Base-by-base conservation (phyloP, 2,888 invertebrate genomes). In the Netelia fuscicornis region DNA sequence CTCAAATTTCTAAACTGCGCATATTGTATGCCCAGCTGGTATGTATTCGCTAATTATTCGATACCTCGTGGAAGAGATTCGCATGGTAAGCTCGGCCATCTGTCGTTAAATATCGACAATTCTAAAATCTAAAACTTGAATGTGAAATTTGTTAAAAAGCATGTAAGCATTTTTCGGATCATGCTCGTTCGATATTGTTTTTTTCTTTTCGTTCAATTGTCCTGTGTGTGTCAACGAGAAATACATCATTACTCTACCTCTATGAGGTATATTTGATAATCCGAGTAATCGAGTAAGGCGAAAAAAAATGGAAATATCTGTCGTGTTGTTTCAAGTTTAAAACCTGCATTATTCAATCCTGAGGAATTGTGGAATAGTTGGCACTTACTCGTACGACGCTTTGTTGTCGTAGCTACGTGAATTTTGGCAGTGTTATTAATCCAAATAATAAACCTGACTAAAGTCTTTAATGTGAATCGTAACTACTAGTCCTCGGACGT, bases 401-500 rank as follows among this genome's bases (percentile, higher is more conserved):
- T 62, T n/a, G 25, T 60, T 68, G 11, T 71, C 75, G 70, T 71
- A 44, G 25, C 79, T 85, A 82, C 65, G 20, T 44, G 42, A 30
- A 67, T 65, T 84, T 81, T 75, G 83, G 84, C 80, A 84, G 52
- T 81, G 64, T 9, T 72, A 77, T 91, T 90, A 93, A 87, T 93
- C 92, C 84, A 93, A 88, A 81, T 92, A 92, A 87, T 93, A 93
- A 62, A 91, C 90, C 88, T 93, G 93, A 77, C 90, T 91, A 56
- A 88, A 87, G 83, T 92, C 91, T 82, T 92, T 92, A 85, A 96
- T 94, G 90, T 95, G 95, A 86, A 98, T 96, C 83, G 95, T 95
- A 71, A 98, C 95, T 58, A 96, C 95, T 56, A 98, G 94, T 25
- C 97, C 97, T 89, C 98, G 94, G 0, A 96, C 95, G 94, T 98